Evolutionary conservation across 2,113 vertebrate genomes (phyloP).

Genomic region (Varanus komodoensis): DNA sequence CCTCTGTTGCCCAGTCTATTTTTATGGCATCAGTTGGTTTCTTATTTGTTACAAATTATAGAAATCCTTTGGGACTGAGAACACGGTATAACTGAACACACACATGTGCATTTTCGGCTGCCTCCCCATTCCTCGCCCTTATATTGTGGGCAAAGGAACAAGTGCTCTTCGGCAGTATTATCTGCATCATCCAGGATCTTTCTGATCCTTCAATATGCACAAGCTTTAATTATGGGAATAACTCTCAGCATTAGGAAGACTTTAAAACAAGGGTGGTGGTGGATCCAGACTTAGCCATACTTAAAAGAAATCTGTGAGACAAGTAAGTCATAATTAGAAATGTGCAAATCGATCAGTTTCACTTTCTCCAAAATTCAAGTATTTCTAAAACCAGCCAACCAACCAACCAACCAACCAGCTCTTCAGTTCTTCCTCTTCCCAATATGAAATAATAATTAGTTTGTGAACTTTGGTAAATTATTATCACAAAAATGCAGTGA

Average conservation of each 20-base stretch:
- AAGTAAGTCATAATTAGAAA: no score
- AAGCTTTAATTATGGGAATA: neutral
- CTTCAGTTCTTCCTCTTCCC: no score
- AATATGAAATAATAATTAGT: no score
- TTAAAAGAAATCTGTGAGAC: no score
- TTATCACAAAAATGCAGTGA: no score
- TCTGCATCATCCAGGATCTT: neutral
- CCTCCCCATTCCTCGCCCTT: neutral
- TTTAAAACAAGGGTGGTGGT: no score
- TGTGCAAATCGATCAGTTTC: no score
- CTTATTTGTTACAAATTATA: neutral
- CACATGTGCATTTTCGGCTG: neutral
- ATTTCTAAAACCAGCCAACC: no score
- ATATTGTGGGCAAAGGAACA: neutral
- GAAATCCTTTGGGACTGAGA: neutral
- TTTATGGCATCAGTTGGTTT: neutral
- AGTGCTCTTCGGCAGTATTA: neutral
- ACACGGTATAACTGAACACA: neutral
- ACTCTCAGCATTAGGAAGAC: neutral
- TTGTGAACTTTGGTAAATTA: no score
- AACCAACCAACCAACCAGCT: no score
- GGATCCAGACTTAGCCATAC: no score
- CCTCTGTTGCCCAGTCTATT: neutral
- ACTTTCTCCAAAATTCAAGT: no score
- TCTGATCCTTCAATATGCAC: neutral